Conservation (phyloP, 2,113 vertebrate species). For the Plecotus auritus region DNA sequence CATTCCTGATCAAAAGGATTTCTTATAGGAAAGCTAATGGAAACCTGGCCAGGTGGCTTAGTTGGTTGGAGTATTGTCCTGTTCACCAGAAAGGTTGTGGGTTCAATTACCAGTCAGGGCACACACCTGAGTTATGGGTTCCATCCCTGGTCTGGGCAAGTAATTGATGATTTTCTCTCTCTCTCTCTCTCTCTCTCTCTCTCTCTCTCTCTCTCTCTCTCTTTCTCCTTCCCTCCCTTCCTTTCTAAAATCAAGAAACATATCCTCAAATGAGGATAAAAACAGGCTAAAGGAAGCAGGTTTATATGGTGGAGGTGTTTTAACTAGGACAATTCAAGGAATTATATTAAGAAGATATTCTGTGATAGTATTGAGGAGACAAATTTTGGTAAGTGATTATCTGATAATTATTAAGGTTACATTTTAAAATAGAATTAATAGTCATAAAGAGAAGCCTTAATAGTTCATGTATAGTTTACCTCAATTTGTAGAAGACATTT, state of each 20-base stretch:
- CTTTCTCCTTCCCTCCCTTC: background rate
- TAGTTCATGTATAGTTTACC: background rate
- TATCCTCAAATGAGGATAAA: background rate
- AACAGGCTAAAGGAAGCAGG: background rate
- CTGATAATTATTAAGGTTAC: background rate
- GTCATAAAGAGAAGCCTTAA: background rate
- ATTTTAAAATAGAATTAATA: background rate
- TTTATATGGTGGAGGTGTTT: constrained; percentile 20
- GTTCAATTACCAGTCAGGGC: background rate
- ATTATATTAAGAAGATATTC: background rate
- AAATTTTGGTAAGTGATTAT: background rate
- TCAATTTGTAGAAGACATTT: background rate
- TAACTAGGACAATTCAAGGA: background rate
- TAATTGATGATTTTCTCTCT: background rate
- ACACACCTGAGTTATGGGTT: background rate
- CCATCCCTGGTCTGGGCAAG: background rate
- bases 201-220: too few relatives aligned
- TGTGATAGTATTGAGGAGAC: background rate
- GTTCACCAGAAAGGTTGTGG: background rate
- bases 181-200: too few relatives aligned
- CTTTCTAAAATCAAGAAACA: background rate
- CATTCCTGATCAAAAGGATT: background rate
- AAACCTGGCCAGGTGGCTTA: background rate
- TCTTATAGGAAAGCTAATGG: background rate
- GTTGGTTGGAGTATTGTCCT: background rate